These are phyloP conservation scores for Ranitomeya imitator DNA, from an alignment of 2,113 vertebrate genomes.

Conservation along the genomic window DNA sequence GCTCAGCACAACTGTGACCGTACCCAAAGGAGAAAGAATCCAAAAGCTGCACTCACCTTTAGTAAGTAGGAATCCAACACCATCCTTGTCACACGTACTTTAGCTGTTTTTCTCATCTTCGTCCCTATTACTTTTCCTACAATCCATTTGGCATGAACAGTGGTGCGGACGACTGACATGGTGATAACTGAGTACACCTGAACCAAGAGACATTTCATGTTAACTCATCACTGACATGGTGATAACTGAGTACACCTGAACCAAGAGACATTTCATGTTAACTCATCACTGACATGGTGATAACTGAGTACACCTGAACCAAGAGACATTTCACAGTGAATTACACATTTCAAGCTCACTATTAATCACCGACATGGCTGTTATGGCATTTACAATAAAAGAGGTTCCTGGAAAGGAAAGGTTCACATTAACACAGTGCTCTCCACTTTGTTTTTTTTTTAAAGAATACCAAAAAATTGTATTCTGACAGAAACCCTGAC, in stretches of 20 bases:
- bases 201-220: not conserved
- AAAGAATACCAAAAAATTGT: too few species aligned
- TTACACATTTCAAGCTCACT: too few species aligned
- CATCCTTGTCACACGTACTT: slow-evolving; percentile 92
- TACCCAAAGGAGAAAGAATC: not conserved
- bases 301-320: slow-evolving; percentile 47
- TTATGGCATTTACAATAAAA: too few species aligned
- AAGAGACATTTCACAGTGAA: not conserved
- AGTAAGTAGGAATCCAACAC: slow-evolving; percentile 90
- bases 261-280: not conserved
- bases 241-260: slow-evolving; percentile 50
- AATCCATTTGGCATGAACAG: slow-evolving; percentile 92
- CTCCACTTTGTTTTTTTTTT: too few species aligned
- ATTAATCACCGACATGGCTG: slow-evolving; percentile 58
- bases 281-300: slow-evolving; percentile 58
- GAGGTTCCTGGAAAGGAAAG: too few species aligned
- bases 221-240: slow-evolving; percentile 56
- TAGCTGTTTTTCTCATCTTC: slow-evolving; percentile 93
- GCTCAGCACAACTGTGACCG: too few species aligned
- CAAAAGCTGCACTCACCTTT: slow-evolving; percentile 79
- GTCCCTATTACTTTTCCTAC: slow-evolving; percentile 94
- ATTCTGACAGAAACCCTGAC: too few species aligned
- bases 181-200: slow-evolving; percentile 51
- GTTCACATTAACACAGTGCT: too few species aligned
- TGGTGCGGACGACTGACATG: slow-evolving; percentile 82